Evolutionary conservation across 2,113 vertebrate genomes (phyloP), one percentile per base, ranked within the genome.

Genomic region (Anthoscopus minutus): DNA sequence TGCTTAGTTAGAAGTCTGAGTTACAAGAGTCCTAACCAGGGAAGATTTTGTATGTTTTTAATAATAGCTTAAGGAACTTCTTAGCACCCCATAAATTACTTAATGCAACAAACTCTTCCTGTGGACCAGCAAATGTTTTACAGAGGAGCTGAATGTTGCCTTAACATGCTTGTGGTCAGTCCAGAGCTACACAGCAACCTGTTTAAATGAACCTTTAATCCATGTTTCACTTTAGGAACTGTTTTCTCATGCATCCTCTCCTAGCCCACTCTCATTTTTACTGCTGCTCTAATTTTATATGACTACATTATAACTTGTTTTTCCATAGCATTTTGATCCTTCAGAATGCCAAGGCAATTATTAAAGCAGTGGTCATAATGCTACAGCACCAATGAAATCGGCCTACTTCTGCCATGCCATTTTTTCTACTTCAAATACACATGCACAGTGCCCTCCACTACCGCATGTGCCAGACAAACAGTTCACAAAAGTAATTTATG

Each of bases 61-160:
- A 98, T 98, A 98, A 98, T 97, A 96, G 97, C 97, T 98, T 98
- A 97, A 98, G 97, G 98, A 98, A 98, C 98, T 98, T 98, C 98
- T 98, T 98, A 98, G 96, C 98, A 98, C 98, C 97, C 97, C 97
- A 98, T 98, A 98, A 98, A 98, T 98, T 98, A 98, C 97, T 98
- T 98, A 98, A 97, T 93, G 96, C 97, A 96, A 96, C 97, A 95
- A 97, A 97, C 95, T 96, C 98, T 98, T 98, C 98, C 98, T 98
- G 98, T 96, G 96, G 96, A 96, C 96, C 97, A 96, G 96, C 88
- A 72, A 57, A 97, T 96, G 95, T 96, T 96, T 97, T 95, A 96
- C 88, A 96, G 96, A 96, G 81, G 86, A 96, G 67, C 72, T 93
- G 95, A 95, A 95, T 31, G 84, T 81, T 94, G 95, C 95, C 93